These are phyloP conservation scores for Rhinogobius similis DNA, from an alignment of 2,113 vertebrate genomes.

Conservation along the genomic window DNA sequence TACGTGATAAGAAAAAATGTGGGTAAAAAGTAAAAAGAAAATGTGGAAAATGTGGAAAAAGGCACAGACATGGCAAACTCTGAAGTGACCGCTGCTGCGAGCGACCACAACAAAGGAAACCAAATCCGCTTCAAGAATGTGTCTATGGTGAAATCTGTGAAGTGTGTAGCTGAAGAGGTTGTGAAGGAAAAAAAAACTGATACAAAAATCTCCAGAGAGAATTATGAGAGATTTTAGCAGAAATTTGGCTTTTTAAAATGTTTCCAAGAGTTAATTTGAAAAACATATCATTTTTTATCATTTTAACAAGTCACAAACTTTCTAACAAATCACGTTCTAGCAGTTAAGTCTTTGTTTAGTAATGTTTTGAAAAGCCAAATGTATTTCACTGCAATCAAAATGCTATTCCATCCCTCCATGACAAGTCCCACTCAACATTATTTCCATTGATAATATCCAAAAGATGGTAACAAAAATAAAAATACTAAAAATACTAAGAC, in stretches of 20 bases:
- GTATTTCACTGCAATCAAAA: too few species aligned
- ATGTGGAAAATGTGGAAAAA: slow-evolving; percentile 10
- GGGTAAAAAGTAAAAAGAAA: slow-evolving; percentile 9
- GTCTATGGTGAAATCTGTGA: background rate
- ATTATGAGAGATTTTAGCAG: background rate
- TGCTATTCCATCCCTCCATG: too few species aligned
- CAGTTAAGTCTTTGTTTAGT: too few species aligned
- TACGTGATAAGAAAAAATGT: slow-evolving; percentile 48
- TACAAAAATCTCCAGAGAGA: background rate
- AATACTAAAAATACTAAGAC: too few species aligned
- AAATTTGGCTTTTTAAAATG: background rate
- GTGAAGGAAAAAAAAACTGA: background rate
- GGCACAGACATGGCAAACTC: slow-evolving; percentile 26
- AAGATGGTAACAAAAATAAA: too few species aligned
- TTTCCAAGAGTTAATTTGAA: too few species aligned
- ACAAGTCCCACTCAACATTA: too few species aligned
- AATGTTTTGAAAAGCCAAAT: too few species aligned
- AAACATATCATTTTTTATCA: too few species aligned
- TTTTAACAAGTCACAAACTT: too few species aligned
- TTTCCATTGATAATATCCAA: too few species aligned
- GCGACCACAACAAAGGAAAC: slow-evolving; percentile 63
- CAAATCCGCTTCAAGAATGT: slow-evolving; percentile 32
- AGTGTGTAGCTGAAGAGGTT: slow-evolving; percentile 12
- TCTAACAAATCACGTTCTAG: too few species aligned
- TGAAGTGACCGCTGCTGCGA: slow-evolving; percentile 39